Evolutionary conservation across 2,797 vertebrate genomes (phyloP).

Genomic region (Galagoides demidoff): DNA sequence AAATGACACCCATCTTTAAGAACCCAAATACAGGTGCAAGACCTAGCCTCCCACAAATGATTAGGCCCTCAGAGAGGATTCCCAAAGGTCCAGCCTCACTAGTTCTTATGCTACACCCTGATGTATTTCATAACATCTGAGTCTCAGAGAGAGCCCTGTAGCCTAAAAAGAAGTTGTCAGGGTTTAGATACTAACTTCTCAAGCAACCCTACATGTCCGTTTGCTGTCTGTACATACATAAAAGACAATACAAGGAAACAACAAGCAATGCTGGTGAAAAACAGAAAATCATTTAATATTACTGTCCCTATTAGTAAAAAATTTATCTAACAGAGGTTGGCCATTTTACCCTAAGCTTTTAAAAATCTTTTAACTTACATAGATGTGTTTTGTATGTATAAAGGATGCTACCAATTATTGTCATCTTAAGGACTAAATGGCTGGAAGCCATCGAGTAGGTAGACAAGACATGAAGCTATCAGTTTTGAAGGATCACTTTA

Average conservation of each 20-base stretch:
- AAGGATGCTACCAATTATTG: background rate
- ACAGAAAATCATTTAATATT: background rate
- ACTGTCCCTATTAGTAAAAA: slow-evolving; percentile 9
- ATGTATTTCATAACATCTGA: background rate
- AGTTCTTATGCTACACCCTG: background rate
- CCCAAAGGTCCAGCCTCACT: background rate
- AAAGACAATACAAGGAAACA: background rate
- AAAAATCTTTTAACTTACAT: background rate
- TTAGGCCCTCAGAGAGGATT: background rate
- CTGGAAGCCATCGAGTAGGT: background rate
- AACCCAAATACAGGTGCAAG: background rate
- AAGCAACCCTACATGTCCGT: background rate
- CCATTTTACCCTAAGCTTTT: background rate
- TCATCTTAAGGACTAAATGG: background rate
- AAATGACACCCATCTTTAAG: background rate
- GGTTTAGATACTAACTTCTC: background rate
- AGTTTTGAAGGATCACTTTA: slow-evolving; percentile 42
- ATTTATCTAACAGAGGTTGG: background rate
- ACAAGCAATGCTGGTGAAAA: slow-evolving; percentile 7
- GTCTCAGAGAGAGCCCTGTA: background rate
- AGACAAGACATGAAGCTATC: background rate
- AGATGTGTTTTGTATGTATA: background rate
- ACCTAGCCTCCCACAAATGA: background rate
- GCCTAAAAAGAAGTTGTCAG: background rate
- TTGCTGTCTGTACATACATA: background rate